Percentiles rank a stretch among this genome's conserved stretches.
Conservation (phyloP, 2,888 invertebrate species). For the Drosophila vallismaia region DNA sequence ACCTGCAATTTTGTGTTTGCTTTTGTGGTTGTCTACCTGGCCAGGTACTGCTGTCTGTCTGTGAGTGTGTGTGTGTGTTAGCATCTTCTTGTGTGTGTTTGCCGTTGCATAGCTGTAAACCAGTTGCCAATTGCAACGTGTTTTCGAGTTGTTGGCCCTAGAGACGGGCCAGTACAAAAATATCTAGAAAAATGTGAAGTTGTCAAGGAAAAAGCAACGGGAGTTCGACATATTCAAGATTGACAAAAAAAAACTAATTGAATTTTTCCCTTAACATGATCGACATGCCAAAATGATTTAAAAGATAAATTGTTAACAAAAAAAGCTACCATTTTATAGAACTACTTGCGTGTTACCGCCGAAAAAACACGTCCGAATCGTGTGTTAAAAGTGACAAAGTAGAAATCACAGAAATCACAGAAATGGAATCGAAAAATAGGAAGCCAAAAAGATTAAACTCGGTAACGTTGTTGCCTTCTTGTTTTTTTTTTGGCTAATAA, state of each 20-base stretch:
- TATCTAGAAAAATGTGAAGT: constrained; percentile 35
- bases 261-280: background rate
- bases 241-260: background rate
- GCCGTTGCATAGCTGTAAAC: constrained; percentile 77
- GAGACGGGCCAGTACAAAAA: constrained; percentile 44
- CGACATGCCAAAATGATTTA: background rate
- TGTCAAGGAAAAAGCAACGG: constrained; percentile 18
- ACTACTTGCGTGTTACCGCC: constrained; percentile 59
- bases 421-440: constrained; percentile 28
- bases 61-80: constrained; percentile 18
- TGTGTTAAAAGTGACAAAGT: constrained; percentile 50
- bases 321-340: constrained; percentile 34
- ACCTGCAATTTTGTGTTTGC: constrained; percentile 60
- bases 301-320: constrained; percentile 44
- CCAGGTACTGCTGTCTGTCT: constrained; percentile 17
- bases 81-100: constrained; percentile 29
- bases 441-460: constrained; percentile 53
- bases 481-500: constrained; percentile 67
- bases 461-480: constrained; percentile 36
- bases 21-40: constrained; percentile 34
- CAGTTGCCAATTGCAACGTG: constrained; percentile 77
- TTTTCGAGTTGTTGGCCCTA: constrained; percentile 53
- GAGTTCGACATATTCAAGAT: background rate
- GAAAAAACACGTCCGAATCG: constrained; percentile 59
- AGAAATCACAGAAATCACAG: constrained; percentile 35